Base-by-base conservation (phyloP, 1,140 invertebrate species). In the Nomia melanderi region DNA sequence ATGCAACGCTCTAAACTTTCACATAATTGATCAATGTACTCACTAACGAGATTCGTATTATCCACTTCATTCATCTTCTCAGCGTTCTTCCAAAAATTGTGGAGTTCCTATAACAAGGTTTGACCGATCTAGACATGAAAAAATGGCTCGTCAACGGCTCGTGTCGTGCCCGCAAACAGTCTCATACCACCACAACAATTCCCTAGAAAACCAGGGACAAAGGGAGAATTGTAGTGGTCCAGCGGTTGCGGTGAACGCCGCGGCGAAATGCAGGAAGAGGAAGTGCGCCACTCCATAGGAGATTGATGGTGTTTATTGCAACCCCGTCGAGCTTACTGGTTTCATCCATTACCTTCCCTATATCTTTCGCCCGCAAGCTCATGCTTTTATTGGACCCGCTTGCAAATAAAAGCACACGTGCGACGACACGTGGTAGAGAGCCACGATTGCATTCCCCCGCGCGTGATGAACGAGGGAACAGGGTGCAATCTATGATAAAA, bases 301-400 rank as follows among this genome's bases (percentile, higher is more conserved):
- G 81, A 85, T 84, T 78, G 81, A 83, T 82, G 76, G 74, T 82
- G 57, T 83, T 86, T 87, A 83, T 84, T 86, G 81, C 67, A 39
- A 74, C 74, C 87, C 82, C 82, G 79, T 73, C 65, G 77, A 78
- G 85, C 75, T 86, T 86, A 88, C 82, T 20, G 57, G 50, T 83
- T 86, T 88, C 81, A 59, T 87, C 84, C 87, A 88, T 88, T 88
- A 88, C 70, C 44, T 47, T 57, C 56, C 31, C 78, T 70, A 56
- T 60, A 71, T 63, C 56, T 67, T 36, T 71, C 66, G 69, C 1
- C 63, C 56, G 17, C 72, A 47, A 69, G 57, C 62, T 67, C 23
- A n/a, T 53, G 60, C 63, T 82, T 53, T 69, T 63, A 65, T 47
- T 59, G 29, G 17, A 7, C 7, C 9, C 25, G 25, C 20, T 71